Evolutionary conservation across 1,140 invertebrate species (phyloP), one percentile per base, ranked within the genome.

Genomic region (Venustaconcha ellipsiformis): DNA sequence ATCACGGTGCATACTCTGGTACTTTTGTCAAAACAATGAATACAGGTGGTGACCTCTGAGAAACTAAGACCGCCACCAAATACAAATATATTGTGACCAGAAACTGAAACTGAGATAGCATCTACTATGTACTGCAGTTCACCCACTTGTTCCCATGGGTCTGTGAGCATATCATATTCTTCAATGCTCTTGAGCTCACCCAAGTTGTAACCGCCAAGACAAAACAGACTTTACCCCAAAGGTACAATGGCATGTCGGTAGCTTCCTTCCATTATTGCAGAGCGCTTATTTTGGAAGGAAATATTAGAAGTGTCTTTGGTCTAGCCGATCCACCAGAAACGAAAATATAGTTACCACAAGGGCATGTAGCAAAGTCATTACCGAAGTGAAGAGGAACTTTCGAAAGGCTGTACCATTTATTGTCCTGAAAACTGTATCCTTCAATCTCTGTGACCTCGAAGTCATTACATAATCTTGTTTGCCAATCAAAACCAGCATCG

Each of bases 21-120:
- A 0, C 59, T 59, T 2, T 80, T 79, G 68, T 85, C 80, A 71
- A 78, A 85, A 48, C 76, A 82, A 67, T 84, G 84, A 37, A 84
- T 78, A 20, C 71, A 60, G 56, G 71, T 58, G 1, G 78, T 81
- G 14, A 81, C 80, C 15, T 64, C 73, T 18, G 76, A 78, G 55
- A 81, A 65, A 57, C 74, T 60, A 11, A 74, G 65, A 70, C 75
- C 75, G 0, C 82, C 84, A 56, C 84, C 84, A 62, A 84, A 83
- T 5, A 81, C 37, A 65, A 76, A 81, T 58, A 85, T 74, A 66
- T 82, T 82, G 23, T 78, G 76, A 14, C 71, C 56, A 57, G 75
- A 59, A 6, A 83, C 79, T 1, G 79, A 78, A 2, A 67, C 69
- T 12, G 84, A 82, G 8, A 75, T 70, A 14, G 77, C 80, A 65